Conservation (phyloP, 2,113 vertebrate genomes). For the Columbina picui region DNA sequence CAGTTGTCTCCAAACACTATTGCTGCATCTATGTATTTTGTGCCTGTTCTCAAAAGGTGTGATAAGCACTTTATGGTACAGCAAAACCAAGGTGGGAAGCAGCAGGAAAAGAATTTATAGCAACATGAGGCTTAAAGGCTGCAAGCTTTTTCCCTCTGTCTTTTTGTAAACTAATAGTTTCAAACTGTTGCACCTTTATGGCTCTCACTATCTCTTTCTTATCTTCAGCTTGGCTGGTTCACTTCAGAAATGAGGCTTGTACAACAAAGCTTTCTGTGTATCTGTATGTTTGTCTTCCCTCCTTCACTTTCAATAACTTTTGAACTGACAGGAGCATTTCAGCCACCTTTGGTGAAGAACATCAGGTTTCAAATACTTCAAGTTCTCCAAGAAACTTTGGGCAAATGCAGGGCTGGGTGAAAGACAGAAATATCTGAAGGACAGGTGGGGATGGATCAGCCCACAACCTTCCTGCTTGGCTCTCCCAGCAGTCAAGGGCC, state of each 20-base stretch:
- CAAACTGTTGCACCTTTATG: rapidly evolving
- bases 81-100: neutral
- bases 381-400: neutral
- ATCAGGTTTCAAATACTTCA: neutral
- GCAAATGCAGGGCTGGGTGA: neutral
- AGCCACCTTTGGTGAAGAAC: neutral
- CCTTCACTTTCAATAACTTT: neutral
- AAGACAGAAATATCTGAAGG: neutral
- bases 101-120: neutral
- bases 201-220: neutral
- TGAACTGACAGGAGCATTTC: neutral
- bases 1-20: neutral
- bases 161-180: neutral
- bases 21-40: neutral
- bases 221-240: neutral
- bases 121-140: neutral
- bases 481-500: neutral
- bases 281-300: neutral
- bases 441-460: neutral
- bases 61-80: neutral
- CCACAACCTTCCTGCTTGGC: neutral
- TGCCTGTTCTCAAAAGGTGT: neutral
- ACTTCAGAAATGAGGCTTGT: neutral
- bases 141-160: neutral
- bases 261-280: neutral